Conservation (phyloP, 1,140 invertebrate genomes). For the Bombus huntii region DNA sequence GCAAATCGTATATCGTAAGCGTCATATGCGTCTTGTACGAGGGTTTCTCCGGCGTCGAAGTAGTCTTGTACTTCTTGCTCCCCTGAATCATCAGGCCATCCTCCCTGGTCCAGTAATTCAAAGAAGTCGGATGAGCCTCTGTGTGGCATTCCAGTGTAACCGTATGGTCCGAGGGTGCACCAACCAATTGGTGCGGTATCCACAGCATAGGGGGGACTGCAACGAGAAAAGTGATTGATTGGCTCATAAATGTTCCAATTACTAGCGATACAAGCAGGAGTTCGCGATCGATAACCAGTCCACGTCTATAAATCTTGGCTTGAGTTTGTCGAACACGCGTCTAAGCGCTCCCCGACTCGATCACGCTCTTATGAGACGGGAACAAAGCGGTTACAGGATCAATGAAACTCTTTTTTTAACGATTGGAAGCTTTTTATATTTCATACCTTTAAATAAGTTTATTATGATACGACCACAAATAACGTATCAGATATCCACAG, state of each 20-base stretch:
- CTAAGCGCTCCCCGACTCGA: background rate
- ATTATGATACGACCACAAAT: background rate
- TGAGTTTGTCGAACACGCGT: constrained; percentile 10
- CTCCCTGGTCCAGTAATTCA: constrained; percentile 95
- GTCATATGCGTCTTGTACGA: constrained; percentile 93
- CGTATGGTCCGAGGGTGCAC: constrained; percentile 89
- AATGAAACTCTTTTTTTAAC: too few relatives aligned
- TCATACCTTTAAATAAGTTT: background rate
- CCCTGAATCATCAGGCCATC: constrained; percentile 95
- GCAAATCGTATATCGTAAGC: constrained; percentile 89
- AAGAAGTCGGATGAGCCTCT: constrained; percentile 94
- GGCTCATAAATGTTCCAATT: constrained; percentile 80
- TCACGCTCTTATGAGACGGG: background rate
- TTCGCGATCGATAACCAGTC: constrained; percentile 69
- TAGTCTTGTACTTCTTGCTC: constrained; percentile 89
- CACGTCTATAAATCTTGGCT: constrained; percentile 74
- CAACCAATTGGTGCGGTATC: constrained; percentile 95
- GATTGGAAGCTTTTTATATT: too few relatives aligned
- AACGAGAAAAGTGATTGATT: constrained; percentile 81
- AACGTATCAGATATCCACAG: background rate
- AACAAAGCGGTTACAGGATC: too few relatives aligned
- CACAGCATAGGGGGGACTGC: constrained; percentile 94
- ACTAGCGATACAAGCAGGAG: constrained; percentile 72
- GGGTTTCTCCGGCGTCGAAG: constrained; percentile 81
- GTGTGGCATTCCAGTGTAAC: constrained; percentile 94